Evolutionary conservation across 1,140 invertebrate genomes (phyloP), one percentile per base, ranked within the genome.

Genomic region (Chironomus tepperi): DNA sequence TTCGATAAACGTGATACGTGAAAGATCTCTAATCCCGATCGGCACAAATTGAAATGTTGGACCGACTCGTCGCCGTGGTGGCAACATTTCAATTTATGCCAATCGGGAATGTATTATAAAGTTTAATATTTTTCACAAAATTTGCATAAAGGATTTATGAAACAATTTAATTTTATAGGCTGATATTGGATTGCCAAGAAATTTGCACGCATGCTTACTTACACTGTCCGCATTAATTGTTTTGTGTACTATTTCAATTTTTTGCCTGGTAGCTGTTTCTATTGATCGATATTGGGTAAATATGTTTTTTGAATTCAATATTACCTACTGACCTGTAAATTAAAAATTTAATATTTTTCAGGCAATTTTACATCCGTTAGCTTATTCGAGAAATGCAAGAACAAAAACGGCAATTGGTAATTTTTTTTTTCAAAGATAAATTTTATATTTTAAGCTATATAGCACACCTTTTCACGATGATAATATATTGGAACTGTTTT

Each of bases 171-270:
- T 47, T 10, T 47, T n/a, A 15, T 16, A 47, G 73, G 80, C 81
- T 8, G 88, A 86, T 42, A 83, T 92, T 15, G 91, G 91, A 1
- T 80, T 93, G 24, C 94, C 94, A 1, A 87, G 84, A 42, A 89
- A 94, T 80, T 84, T 94, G 3, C 87, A 93, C 81, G 89, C 90
- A 12, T 96, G 94, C 81, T 84, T 96, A 42, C 93, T 95, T 80
- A 94, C 93, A n/a, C 88, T 93, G 6, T 95, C 93, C 0, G 82
- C 95, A 43, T 84, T 97, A 75, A 88, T 96, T 74, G 91, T 96
- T 64, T 84, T 96, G 24, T 97, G 94, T 79, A 96, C 94, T 43
- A 93, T 94, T 77, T 95, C 93, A 77, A 97, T 97, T 76, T 93
- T 97, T 79, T 94, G 92, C 80, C 83, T 97, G 77, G 91, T 97